These are phyloP conservation scores for Polypterus bichir DNA, from an alignment of 2,113 vertebrate genomes.

Conservation along the genomic window DNA sequence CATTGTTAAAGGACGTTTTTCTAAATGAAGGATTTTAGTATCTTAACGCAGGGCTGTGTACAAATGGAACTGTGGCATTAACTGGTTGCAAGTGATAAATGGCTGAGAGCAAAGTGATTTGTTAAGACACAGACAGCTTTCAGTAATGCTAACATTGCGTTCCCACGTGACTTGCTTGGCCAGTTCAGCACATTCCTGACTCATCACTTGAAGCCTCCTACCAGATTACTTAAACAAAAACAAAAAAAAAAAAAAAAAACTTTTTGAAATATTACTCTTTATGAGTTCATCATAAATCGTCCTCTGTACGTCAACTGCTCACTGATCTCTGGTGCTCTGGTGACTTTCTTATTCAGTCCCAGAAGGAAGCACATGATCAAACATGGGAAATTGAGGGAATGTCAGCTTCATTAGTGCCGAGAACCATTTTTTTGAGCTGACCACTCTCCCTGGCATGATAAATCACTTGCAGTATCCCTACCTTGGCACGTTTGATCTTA, in stretches of 20 bases:
- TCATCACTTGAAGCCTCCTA: too few species aligned
- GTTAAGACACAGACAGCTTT: too few species aligned
- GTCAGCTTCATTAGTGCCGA: slow-evolving; percentile 49
- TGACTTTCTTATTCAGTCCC: not conserved
- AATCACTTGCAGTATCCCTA: slow-evolving; percentile 81
- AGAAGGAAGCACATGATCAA: slow-evolving; percentile 29
- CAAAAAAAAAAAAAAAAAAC: slow-evolving; percentile 7
- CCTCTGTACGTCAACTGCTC: not conserved
- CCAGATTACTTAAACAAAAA: slow-evolving; percentile 1
- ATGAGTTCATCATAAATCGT: slow-evolving; percentile 1
- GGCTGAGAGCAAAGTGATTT: too few species aligned
- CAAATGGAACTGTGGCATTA: too few species aligned
- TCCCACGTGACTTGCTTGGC: too few species aligned
- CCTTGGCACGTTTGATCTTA: slow-evolving; percentile 89
- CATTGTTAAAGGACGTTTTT: too few species aligned
- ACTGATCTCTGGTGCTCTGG: not conserved
- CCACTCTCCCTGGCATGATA: slow-evolving; percentile 71
- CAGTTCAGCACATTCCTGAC: too few species aligned
- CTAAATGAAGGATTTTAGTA: too few species aligned
- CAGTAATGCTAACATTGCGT: too few species aligned
- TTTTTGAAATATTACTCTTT: not conserved
- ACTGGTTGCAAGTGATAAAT: too few species aligned
- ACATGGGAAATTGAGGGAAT: slow-evolving; percentile 47
- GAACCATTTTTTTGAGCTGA: slow-evolving; percentile 50
- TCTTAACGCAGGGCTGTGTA: too few species aligned